Base-by-base conservation (phyloP, 2,888 invertebrate species). In the Thyatira batis region DNA sequence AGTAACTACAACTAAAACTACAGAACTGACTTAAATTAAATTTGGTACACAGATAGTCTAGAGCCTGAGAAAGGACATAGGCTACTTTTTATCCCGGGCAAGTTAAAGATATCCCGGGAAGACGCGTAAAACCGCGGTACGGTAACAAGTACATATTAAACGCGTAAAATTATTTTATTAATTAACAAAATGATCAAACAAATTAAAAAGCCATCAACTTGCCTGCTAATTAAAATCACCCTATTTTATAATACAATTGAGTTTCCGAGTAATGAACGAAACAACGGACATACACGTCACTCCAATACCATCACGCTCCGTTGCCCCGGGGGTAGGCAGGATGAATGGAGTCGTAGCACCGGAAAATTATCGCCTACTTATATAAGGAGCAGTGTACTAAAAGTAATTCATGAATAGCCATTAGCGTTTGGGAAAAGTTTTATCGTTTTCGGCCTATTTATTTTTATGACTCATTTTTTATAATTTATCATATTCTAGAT, bases 221-320 rank as follows among this genome's bases (percentile, higher is more conserved):
- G n/a, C 13, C 17, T 0, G 2, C 13, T 39, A 39, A 39, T 39
- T 39, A 39, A 17, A 39, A 8, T 39, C 33, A 17, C 39, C 17
- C 17, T 8, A 39, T 39, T 17, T 1, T 11, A 11, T 10, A n/a
- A 10, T 11, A 30, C 30, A 30, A 11, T 10, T n/a, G 0, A 17
- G 39, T 39, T 39, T 39, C 17, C 39, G 39, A 39, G 17, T 39
- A 17, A 1, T 8, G 8, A 39, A 39, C 17, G 17, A 39, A 39
- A 23, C 3, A 4, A 23, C n/a, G 39, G 17, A 39, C 39, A 17
- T 13, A 39, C 39, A 39, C 17, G 39, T 39, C 39, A 20, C 27
- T 27, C 28, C 27, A 48, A 28, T 17, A 9, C 20, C 28, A 39
- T 48, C 48, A 48, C 28, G 48, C 48, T 48, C n/a, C 8, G 48